Evolutionary conservation across 1,140 invertebrate genomes (phyloP).

Genomic region (Bombus difficillimus): DNA sequence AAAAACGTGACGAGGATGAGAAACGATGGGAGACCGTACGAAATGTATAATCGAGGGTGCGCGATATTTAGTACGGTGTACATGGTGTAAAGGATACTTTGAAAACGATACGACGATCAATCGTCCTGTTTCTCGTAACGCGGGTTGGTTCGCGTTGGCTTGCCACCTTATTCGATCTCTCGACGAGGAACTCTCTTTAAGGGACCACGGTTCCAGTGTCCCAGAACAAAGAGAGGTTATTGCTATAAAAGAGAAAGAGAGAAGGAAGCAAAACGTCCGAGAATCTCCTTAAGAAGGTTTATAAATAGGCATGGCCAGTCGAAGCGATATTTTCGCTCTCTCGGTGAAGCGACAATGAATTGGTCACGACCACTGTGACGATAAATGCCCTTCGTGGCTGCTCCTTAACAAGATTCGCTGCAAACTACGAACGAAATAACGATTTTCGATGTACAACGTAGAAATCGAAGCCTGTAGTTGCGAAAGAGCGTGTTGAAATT

Average conservation of each 20-base stretch:
- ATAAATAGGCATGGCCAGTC: conserved; percentile 54
- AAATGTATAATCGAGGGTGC: background rate
- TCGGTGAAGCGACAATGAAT: conserved; percentile 59
- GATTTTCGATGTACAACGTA: background rate
- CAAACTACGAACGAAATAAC: background rate
- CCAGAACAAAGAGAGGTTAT: conserved; percentile 17
- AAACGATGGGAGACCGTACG: background rate
- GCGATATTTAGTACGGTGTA: background rate
- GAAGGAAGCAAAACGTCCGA: conserved; percentile 29
- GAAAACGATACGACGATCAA: conserved; percentile 50
- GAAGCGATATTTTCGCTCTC: conserved; percentile 56
- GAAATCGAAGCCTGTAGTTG: background rate
- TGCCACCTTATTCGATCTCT: conserved; percentile 7
- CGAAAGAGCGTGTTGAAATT: background rate
- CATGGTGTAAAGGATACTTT: conserved; percentile 43
- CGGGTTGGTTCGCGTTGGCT: no score
- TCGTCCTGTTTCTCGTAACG: conserved; percentile 26
- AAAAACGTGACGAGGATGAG: no score
- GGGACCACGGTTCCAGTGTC: conserved; percentile 2
- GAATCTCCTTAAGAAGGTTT: conserved; percentile 58
- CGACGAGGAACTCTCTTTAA: conserved; percentile 32
- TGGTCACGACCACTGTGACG: conserved; percentile 42
- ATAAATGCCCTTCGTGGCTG: conserved; percentile 33
- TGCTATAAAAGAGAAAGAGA: conserved; percentile 33
- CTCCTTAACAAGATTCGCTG: conserved; percentile 16